These are phyloP conservation scores for Lemur catta DNA, from an alignment of 2,797 vertebrate species.

Conservation along the genomic window DNA sequence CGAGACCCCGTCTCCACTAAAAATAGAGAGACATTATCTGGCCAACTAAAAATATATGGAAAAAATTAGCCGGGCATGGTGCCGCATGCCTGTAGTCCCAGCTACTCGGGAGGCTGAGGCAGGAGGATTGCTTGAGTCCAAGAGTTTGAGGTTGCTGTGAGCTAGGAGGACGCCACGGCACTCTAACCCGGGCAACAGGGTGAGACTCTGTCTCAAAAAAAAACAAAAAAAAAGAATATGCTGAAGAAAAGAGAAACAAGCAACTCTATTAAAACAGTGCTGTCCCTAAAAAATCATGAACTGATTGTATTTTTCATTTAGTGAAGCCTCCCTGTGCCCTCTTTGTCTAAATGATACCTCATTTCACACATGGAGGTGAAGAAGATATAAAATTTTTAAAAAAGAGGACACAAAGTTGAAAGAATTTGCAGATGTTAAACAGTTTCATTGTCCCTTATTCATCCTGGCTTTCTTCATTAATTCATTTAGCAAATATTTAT, in stretches of 20 bases:
- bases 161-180: no score
- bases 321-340: neutral
- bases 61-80: no score
- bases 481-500: constrained; percentile 6
- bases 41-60: no score
- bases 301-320: neutral
- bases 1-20: no score
- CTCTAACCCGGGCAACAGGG: no score
- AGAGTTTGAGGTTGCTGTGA: no score
- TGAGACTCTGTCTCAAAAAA: no score
- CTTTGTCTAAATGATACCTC: constrained; percentile 2
- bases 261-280: neutral
- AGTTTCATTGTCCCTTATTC: neutral
- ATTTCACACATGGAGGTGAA: neutral
- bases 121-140: no score
- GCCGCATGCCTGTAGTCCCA: no score
- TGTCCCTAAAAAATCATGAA: neutral
- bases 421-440: neutral
- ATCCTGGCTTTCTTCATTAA: constrained; percentile 2
- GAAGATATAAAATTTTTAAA: neutral
- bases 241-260: neutral
- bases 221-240: neutral
- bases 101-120: no score
- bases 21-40: no score
- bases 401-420: neutral